phyloP scores from a whole-genome alignment of 1,140 invertebrate species.

The Platyscapa corneri region DNA sequence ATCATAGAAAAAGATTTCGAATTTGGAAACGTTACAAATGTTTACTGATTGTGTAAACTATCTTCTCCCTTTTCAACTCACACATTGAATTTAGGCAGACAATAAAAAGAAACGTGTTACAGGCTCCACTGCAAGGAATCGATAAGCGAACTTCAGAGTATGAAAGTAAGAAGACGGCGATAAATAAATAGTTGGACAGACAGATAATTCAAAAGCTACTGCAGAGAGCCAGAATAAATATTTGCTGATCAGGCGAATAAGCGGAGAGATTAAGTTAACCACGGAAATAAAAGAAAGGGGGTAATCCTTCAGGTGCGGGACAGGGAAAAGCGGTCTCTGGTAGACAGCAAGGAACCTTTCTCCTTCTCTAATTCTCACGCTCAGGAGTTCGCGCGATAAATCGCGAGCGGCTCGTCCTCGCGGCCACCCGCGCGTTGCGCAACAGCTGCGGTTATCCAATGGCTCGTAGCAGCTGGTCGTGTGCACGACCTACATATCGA shows the following conservation, averaged over 20 bases:
- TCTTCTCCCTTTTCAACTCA: neutral
- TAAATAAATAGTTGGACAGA: neutral
- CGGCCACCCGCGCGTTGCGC: neutral
- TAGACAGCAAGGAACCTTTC: neutral
- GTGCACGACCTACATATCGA: neutral
- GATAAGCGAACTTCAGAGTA: neutral
- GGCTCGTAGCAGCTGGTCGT: neutral
- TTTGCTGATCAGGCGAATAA: neutral
- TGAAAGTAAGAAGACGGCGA: neutral
- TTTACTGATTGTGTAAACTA: neutral
- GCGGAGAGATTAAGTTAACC: neutral
- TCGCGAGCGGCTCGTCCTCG: neutral
- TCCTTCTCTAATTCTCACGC: neutral
- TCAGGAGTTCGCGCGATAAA: neutral
- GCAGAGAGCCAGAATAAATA: neutral
- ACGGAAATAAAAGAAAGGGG: neutral
- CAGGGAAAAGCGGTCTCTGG: too few relatives aligned
- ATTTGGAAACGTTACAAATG: neutral
- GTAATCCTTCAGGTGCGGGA: neutral
- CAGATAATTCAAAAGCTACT: neutral
- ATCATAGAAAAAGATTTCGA: neutral
- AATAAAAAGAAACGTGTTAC: too few relatives aligned
- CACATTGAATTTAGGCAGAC: neutral
- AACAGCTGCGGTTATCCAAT: neutral
- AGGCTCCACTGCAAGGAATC: neutral